Evolutionary conservation across 2,888 invertebrate species (phyloP).

Genomic region (Lumbricus terrestris): DNA sequence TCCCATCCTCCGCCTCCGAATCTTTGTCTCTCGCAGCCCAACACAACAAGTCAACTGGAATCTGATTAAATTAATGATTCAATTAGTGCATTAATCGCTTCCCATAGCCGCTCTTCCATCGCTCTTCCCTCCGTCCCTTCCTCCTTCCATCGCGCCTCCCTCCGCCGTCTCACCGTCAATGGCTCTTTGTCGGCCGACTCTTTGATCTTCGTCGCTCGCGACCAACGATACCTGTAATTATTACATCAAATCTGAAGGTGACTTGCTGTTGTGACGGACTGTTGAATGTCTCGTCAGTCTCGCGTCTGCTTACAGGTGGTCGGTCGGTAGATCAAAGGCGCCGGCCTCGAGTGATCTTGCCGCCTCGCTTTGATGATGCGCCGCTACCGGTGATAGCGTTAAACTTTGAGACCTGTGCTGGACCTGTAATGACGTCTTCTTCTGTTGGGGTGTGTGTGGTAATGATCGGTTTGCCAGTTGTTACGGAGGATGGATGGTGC

Average conservation of each 20-base stretch:
- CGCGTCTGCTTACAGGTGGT: neutral
- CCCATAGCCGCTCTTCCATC: no score
- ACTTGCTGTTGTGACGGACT: neutral
- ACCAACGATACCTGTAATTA: neutral
- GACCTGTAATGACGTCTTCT: neutral
- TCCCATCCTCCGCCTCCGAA: neutral
- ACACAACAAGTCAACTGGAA: neutral
- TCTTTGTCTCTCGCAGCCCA: neutral
- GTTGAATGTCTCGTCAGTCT: neutral
- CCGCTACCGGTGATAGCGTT: neutral
- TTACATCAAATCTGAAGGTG: constrained; percentile 9
- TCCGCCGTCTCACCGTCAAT: neutral
- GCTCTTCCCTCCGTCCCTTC: neutral
- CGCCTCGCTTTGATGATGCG: neutral
- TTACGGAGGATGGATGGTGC: neutral
- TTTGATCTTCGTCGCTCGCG: neutral
- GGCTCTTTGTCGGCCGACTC: neutral
- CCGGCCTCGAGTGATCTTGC: neutral
- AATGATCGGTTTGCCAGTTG: neutral
- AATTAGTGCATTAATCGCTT: neutral
- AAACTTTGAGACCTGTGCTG: neutral
- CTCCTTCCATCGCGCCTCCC: neutral
- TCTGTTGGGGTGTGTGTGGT: no score
- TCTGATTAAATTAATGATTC: neutral
- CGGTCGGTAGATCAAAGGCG: constrained; percentile 10